Conservation (phyloP, 2,113 vertebrate species). For the Panurus biarmicus region DNA sequence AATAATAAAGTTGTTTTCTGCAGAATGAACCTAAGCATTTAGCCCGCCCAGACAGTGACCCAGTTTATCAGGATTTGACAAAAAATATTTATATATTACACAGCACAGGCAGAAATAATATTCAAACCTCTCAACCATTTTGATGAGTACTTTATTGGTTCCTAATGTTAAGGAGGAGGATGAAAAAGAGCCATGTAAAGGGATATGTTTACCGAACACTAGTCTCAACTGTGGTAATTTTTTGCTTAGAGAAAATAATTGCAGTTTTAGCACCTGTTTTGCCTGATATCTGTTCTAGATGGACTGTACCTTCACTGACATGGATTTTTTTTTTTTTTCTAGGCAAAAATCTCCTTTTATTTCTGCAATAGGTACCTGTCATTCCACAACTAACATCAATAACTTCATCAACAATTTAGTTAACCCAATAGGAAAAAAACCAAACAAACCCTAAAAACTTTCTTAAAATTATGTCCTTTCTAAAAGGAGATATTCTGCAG, state of each 20-base stretch:
- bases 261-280: background rate
- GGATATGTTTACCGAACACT: background rate
- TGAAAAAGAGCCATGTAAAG: background rate
- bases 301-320: background rate
- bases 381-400: background rate
- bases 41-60: background rate
- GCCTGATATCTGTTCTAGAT: background rate
- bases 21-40: background rate
- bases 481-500: background rate
- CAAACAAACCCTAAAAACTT: background rate
- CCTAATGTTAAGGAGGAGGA: background rate
- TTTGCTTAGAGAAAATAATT: background rate
- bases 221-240: background rate
- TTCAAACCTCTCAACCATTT: background rate
- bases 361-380: background rate
- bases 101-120: background rate
- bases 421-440: background rate
- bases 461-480: background rate
- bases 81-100: background rate
- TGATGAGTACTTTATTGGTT: background rate
- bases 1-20: background rate
- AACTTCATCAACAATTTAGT: background rate
- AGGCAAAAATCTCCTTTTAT: background rate
- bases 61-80: background rate
- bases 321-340: background rate